Evolutionary conservation across 1,140 invertebrate genomes (phyloP).

Genomic region (Papilio glaucus): DNA sequence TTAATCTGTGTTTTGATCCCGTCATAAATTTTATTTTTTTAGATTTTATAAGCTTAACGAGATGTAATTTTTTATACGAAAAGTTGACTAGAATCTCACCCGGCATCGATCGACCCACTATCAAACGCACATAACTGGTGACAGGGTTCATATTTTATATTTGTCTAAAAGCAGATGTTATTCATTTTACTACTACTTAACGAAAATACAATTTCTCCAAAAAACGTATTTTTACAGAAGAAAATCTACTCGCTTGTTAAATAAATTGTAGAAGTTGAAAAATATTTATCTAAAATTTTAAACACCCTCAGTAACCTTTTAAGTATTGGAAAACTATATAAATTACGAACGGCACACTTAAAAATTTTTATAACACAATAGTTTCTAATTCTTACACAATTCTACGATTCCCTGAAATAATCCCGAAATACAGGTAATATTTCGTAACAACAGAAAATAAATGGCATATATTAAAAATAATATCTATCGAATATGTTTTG

Average conservation of each 20-base stretch:
- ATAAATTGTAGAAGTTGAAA: constrained; percentile 29
- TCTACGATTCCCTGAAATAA: constrained; percentile 5
- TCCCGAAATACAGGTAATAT: not conserved
- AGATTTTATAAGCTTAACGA: constrained; percentile 34
- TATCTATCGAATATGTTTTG: no score
- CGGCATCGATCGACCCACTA: constrained; percentile 23
- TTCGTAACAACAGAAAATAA: no score
- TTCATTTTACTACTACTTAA: constrained; percentile 44
- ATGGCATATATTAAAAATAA: no score
- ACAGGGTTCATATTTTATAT: constrained; percentile 78
- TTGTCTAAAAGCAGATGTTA: constrained; percentile 68
- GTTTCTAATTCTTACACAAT: not conserved
- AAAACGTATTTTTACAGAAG: constrained; percentile 33
- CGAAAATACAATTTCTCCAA: constrained; percentile 36
- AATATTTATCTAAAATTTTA: constrained; percentile 36
- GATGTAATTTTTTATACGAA: constrained; percentile 36
- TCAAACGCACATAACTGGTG: constrained; percentile 76
- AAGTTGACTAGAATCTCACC: constrained; percentile 26
- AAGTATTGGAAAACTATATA: not conserved
- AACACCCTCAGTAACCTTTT: constrained; percentile 23
- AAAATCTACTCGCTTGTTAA: constrained; percentile 35
- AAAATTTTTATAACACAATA: constrained; percentile 20
- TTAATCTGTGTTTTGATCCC: constrained; percentile 27
- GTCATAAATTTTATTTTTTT: constrained; percentile 18
- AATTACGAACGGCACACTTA: not conserved